Conservation (phyloP, 2,797 vertebrate species). For the Brotogeris chrysoptera region DNA sequence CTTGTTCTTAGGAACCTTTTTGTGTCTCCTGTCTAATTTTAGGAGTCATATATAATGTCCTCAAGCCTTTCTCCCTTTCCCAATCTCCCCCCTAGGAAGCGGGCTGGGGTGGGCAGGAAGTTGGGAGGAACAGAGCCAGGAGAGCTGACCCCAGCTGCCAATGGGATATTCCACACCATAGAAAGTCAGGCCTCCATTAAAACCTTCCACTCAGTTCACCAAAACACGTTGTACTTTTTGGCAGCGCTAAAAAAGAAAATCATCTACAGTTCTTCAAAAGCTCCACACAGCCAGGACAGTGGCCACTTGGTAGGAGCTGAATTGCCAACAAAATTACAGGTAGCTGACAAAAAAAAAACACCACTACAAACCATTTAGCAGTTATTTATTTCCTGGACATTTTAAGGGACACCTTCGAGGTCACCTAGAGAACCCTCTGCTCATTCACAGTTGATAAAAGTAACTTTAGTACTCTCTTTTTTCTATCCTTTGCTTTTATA, state of each 20-base stretch:
- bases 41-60: background rate
- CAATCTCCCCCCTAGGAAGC: background rate
- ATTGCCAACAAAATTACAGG: background rate
- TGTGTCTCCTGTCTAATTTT: background rate
- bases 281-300: background rate
- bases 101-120: background rate
- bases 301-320: background rate
- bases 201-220: accelerated
- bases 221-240: accelerated
- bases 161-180: too few relatives aligned
- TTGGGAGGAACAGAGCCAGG: background rate
- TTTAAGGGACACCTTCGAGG: background rate
- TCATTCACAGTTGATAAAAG: background rate
- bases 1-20: background rate
- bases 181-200: accelerated
- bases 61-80: background rate
- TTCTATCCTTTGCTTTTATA: background rate
- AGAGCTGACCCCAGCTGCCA: background rate
- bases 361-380: background rate
- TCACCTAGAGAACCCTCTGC: background rate
- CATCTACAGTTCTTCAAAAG: background rate
- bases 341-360: background rate
- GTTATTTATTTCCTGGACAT: background rate
- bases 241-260: background rate
- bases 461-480: background rate